phyloP scores from a whole-genome alignment of 2,888 invertebrate genomes.

The Gymnoscelis rufifasciata region DNA sequence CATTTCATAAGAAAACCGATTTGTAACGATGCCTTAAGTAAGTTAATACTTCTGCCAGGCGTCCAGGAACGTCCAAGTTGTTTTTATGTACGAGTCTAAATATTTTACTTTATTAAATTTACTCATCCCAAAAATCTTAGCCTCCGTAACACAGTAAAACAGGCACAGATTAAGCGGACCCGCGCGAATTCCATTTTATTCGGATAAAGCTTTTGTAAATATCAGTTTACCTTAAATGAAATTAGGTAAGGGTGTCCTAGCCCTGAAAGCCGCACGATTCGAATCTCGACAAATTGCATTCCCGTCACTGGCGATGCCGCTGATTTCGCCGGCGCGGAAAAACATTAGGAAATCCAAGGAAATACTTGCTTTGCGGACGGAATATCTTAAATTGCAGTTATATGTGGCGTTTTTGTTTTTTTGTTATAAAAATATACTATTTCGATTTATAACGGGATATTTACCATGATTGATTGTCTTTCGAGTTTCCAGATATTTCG shows the following conservation, averaged over 20 bases:
- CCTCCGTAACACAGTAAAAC: not conserved
- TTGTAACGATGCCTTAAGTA: no score
- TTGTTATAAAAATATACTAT: not conserved
- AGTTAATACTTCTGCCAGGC: no score
- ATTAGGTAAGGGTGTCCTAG: conserved; percentile 2
- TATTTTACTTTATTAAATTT: not conserved
- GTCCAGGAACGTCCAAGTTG: no score
- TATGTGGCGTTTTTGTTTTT: not conserved
- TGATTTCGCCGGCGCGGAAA: conserved; percentile 24
- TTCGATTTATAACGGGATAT: no score
- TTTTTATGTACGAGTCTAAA: no score
- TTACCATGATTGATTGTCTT: no score
- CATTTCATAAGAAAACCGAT: no score
- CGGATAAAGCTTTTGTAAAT: conserved; percentile 7
- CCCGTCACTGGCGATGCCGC: conserved; percentile 38
- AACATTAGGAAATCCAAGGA: conserved; percentile 24
- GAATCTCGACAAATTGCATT: conserved; percentile 44
- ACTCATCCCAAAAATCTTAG: not conserved
- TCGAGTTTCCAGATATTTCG: no score
- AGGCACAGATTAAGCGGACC: not conserved
- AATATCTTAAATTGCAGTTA: conserved; percentile 5
- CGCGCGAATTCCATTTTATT: not conserved
- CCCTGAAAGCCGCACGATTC: conserved; percentile 16
- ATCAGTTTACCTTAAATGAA: conserved; percentile 6
- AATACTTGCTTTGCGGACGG: conserved; percentile 6